Evolutionary conservation across 2,888 invertebrate genomes (phyloP).

Genomic region (Aphelenchoides bicaudatus): DNA sequence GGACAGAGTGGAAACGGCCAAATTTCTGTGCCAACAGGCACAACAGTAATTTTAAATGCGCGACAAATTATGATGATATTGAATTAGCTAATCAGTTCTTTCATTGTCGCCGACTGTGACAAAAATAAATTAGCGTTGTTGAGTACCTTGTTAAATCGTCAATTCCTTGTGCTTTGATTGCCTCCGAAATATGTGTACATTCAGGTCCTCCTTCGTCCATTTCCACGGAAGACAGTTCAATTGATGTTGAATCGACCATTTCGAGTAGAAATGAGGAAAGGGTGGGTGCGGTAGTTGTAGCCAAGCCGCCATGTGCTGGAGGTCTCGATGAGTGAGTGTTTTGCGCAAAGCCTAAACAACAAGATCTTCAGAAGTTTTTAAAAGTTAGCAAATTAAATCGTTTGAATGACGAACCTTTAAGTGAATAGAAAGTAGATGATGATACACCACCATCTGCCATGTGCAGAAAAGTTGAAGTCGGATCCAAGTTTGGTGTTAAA

Average conservation of each 20-base stretch:
- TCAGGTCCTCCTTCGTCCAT: background rate
- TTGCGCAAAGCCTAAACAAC: no score
- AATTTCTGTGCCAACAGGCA: no score
- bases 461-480: conserved; percentile 1
- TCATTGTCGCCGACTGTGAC: background rate
- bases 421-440: no score
- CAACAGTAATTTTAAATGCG: no score
- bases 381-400: no score
- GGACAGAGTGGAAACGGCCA: background rate
- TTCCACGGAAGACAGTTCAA: background rate
- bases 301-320: conserved; percentile 10
- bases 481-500: background rate
- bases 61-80: no score
- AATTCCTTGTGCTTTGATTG: conserved; percentile 50
- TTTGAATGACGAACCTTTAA: no score
- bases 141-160: conserved; percentile 54
- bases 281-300: background rate
- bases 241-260: background rate
- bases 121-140: background rate
- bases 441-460: background rate
- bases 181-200: conserved; percentile 7
- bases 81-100: background rate
- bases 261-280: background rate
- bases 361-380: no score
- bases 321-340: no score